Conservation (phyloP, 2,888 invertebrate genomes). For the Dryomyza anilis region DNA sequence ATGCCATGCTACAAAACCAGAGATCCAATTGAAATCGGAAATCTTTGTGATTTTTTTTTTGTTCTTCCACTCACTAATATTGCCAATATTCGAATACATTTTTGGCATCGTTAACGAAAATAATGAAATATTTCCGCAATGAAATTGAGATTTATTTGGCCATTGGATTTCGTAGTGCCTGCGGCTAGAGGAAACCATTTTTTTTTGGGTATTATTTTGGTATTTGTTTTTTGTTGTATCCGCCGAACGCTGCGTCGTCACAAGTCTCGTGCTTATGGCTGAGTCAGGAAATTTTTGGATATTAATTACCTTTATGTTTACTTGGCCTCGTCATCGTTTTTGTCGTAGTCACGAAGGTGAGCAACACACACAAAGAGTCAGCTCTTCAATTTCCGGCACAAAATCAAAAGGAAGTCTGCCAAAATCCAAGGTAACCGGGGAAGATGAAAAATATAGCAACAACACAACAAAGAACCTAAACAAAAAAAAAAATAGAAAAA, state of each 20-base stretch:
- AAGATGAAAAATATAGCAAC: background rate
- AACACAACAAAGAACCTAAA: background rate
- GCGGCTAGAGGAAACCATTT: conserved; percentile 17
- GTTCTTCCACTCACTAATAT: too few relatives aligned
- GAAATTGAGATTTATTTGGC: conserved; percentile 28
- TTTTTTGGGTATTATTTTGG: background rate
- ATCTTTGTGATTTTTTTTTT: too few relatives aligned
- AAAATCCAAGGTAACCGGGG: background rate
- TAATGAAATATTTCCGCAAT: conserved; percentile 25
- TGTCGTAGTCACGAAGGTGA: background rate
- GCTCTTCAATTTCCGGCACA: background rate
- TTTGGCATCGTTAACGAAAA: background rate
- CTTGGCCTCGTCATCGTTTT: background rate
- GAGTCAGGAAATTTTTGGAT: conserved; percentile 20
- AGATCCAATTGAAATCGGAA: too few relatives aligned
- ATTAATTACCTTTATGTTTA: conserved; percentile 23
- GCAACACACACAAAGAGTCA: background rate
- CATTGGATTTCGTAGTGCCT: background rate
- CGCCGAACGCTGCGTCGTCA: too few relatives aligned
- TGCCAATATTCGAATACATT: too few relatives aligned
- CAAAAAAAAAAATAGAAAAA: background rate
- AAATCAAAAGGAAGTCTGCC: background rate
- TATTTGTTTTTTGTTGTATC: too few relatives aligned
- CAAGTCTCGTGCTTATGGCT: background rate
- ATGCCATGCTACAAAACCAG: too few relatives aligned